These are phyloP conservation scores for Poeciliopsis prolifica DNA, from an alignment of 2,113 vertebrate genomes.

Conservation along the genomic window DNA sequence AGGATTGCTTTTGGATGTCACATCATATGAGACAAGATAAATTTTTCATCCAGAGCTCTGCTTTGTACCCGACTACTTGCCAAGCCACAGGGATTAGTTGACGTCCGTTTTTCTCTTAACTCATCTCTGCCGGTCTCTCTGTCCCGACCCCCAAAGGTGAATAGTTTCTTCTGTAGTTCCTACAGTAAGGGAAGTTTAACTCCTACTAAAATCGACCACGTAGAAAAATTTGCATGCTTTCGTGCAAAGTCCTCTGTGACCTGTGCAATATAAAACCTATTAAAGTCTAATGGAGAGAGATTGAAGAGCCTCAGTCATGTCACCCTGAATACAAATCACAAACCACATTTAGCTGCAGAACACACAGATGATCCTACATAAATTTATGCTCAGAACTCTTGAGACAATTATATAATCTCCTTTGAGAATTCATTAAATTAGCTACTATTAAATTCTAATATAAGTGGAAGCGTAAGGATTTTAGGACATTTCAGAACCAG, in stretches of 20 bases:
- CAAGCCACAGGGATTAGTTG: slow-evolving; percentile 29
- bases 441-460: slow-evolving; percentile 18
- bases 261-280: slow-evolving; percentile 48
- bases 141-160: slow-evolving; percentile 41
- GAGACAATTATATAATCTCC: slow-evolving; percentile 24
- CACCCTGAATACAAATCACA: slow-evolving; percentile 59
- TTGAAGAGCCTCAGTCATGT: slow-evolving; percentile 47
- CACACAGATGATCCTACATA: slow-evolving; percentile 37
- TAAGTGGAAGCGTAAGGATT: not conserved
- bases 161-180: slow-evolving; percentile 14
- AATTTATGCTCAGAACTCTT: slow-evolving; percentile 28
- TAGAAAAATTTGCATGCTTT: slow-evolving; percentile 36
- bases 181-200: slow-evolving; percentile 11
- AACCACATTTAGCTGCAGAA: slow-evolving; percentile 33
- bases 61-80: slow-evolving; percentile 16
- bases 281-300: slow-evolving; percentile 59
- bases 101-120: slow-evolving; percentile 14
- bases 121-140: slow-evolving; percentile 11
- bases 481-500: not conserved
- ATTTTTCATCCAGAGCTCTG: slow-evolving; percentile 29
- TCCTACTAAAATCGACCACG: slow-evolving; percentile 18
- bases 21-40: slow-evolving; percentile 6
- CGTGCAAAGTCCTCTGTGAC: slow-evolving; percentile 46
- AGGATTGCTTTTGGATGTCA: slow-evolving; percentile 13
- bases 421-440: slow-evolving; percentile 24